Percentiles rank a stretch among this genome's conserved stretches.
Evolutionary conservation across 2,888 invertebrate genomes (phyloP).

Genomic region (Corythucha ciliata): DNA sequence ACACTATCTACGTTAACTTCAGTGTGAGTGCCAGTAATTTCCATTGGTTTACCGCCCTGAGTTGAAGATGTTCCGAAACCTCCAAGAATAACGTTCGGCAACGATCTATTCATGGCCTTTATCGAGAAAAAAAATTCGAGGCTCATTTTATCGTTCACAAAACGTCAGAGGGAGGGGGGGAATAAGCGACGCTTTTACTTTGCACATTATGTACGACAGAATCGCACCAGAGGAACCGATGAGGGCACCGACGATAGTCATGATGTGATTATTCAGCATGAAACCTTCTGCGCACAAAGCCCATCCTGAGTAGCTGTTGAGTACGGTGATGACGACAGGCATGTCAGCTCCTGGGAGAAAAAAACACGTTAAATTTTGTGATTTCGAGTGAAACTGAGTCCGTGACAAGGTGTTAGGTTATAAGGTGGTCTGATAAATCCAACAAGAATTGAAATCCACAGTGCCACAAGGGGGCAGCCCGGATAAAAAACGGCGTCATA

Average conservation of each 20-base stretch:
- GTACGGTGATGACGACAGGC: conserved; percentile 86
- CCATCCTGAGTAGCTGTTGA: conserved; percentile 90
- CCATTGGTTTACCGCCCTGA: conserved; percentile 63
- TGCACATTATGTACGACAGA: conserved; percentile 89
- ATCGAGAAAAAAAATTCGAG: conserved; percentile 16
- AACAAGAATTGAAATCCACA: not conserved
- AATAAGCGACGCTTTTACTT: conserved; percentile 47
- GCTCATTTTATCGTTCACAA: not conserved
- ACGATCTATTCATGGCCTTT: conserved; percentile 69
- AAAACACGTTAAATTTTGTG: not conserved
- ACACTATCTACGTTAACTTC: conserved; percentile 67
- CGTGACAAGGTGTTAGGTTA: not conserved
- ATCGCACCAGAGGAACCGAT: conserved; percentile 89
- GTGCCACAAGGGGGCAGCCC: not conserved
- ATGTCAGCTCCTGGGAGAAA: conserved; percentile 67
- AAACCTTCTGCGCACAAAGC: conserved; percentile 89
- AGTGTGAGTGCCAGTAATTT: conserved; percentile 69
- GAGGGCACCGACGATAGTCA: conserved; percentile 84
- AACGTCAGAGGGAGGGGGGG: not conserved
- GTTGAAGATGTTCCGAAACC: conserved; percentile 72
- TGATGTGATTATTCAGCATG: conserved; percentile 84
- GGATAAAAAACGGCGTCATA: no score
- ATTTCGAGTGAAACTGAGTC: not conserved
- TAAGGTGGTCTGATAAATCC: not conserved
- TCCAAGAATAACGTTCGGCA: conserved; percentile 80